A percentile compares a stretch with the other conserved stretches of the same genome.
phyloP scores from a whole-genome alignment of 2,888 invertebrate species.

The Hydroisotoma schaefferi region DNA sequence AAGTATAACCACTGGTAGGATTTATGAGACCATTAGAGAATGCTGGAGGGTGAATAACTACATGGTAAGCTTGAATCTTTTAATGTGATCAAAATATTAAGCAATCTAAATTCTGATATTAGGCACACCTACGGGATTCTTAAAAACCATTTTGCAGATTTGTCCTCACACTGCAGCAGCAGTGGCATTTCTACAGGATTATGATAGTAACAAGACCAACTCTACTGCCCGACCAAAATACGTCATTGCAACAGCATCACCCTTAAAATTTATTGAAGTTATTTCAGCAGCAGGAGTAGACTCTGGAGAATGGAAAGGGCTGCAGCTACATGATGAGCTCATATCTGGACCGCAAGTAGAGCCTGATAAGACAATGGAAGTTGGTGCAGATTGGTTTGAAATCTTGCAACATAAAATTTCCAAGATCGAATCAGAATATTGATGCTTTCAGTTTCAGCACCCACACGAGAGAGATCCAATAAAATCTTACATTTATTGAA shows the following conservation, averaged over 20 bases:
- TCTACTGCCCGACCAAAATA: constrained; percentile 17
- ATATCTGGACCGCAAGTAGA: constrained; percentile 1
- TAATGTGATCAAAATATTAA: not conserved
- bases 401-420: constrained; percentile 41
- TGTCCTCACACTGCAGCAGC: constrained; percentile 55
- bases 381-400: constrained; percentile 38
- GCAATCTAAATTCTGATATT: no score
- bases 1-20: constrained; percentile 50
- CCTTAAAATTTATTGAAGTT: constrained; percentile 53
- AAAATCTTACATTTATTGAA: no score
- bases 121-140: no score
- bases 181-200: constrained; percentile 26
- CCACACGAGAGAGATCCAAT: no score
- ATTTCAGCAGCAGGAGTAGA: constrained; percentile 50
- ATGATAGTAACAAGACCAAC: not conserved
- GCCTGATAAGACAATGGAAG: constrained; percentile 26
- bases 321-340: constrained; percentile 17
- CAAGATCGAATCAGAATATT: constrained; percentile 6
- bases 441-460: no score
- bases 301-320: constrained; percentile 15
- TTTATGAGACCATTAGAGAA: constrained; percentile 51
- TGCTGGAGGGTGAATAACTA: constrained; percentile 52
- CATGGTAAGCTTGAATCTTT: constrained; percentile 29
- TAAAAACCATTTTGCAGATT: constrained; percentile 39
- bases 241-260: constrained; percentile 54